A percentile compares a stretch with the other conserved stretches of the same genome.
phyloP scores from a whole-genome alignment of 2,888 invertebrate species.

The Cerceris rybyensis region DNA sequence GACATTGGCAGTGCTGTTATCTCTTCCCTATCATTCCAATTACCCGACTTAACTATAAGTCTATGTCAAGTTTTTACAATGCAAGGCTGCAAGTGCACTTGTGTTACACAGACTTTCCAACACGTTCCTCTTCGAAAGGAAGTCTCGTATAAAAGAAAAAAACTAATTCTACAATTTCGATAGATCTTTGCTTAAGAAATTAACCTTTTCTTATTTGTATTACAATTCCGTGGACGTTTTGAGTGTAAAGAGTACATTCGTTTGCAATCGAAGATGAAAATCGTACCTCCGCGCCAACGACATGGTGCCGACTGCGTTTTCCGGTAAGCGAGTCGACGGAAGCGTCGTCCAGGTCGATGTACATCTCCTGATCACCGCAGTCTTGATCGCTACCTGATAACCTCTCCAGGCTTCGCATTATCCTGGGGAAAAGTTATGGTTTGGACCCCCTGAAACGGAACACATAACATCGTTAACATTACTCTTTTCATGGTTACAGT shows the following conservation, averaged over 20 bases:
- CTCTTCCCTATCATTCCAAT: too few relatives aligned
- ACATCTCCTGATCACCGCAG: slow-evolving; percentile 81
- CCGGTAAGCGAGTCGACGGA: slow-evolving; percentile 81
- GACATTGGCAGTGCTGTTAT: too few relatives aligned
- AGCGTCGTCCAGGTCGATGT: slow-evolving; percentile 81
- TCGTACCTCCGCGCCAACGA: slow-evolving; percentile 77
- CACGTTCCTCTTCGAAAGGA: too few relatives aligned
- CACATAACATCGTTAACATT: slow-evolving; percentile 22
- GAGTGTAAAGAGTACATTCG: background rate
- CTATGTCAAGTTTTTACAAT: too few relatives aligned
- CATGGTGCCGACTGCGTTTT: slow-evolving; percentile 80
- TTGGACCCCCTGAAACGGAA: slow-evolving; percentile 53
- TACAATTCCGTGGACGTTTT: background rate
- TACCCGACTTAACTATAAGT: too few relatives aligned
- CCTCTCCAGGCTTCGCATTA: slow-evolving; percentile 81
- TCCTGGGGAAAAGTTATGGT: slow-evolving; percentile 66
- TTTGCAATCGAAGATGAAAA: slow-evolving; percentile 19
- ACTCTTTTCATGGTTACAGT: background rate
- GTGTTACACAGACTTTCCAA: too few relatives aligned
- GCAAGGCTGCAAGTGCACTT: too few relatives aligned
- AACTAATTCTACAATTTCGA: too few relatives aligned
- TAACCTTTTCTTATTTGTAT: too few relatives aligned
- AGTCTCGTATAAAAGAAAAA: too few relatives aligned
- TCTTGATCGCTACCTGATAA: slow-evolving; percentile 81
- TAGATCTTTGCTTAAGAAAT: too few relatives aligned